A percentile compares a stretch with the other conserved stretches of the same genome.
These are phyloP conservation scores for Crioceris asparagi DNA, from an alignment of 2,888 invertebrate genomes.

Conservation along the genomic window DNA sequence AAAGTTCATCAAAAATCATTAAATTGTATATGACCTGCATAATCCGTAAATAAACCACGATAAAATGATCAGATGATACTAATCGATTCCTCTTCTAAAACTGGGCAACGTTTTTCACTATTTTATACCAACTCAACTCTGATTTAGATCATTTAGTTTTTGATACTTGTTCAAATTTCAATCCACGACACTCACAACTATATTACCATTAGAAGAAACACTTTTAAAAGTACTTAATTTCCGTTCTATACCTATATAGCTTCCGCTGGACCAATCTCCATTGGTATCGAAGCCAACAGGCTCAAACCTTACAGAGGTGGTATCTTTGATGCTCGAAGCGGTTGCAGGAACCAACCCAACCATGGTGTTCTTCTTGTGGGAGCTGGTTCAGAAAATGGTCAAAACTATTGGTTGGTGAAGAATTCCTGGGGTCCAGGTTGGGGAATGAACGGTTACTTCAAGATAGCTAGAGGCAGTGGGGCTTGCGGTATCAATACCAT, in stretches of 20 bases:
- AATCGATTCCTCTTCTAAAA: too few species aligned
- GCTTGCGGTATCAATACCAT: slow-evolving; percentile 75
- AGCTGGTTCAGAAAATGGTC: too few species aligned
- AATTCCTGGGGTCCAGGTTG: slow-evolving; percentile 72
- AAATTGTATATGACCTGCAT: too few species aligned
- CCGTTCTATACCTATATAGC: slow-evolving; percentile 6
- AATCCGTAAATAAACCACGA: too few species aligned
- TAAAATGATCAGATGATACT: too few species aligned
- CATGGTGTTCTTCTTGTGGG: slow-evolving; percentile 74
- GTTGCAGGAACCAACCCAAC: slow-evolving; percentile 58
- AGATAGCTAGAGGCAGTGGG: slow-evolving; percentile 78
- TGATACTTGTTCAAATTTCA: not conserved
- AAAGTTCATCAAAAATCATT: too few species aligned
- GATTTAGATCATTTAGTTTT: too few species aligned
- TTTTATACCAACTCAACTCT: too few species aligned
- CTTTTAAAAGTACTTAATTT: slow-evolving; percentile 2
- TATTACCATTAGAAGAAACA: not conserved
- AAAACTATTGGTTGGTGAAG: slow-evolving; percentile 77
- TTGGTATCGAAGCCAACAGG: slow-evolving; percentile 9
- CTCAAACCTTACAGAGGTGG: slow-evolving; percentile 7
- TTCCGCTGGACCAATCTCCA: slow-evolving; percentile 10
- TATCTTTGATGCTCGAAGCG: slow-evolving; percentile 52
- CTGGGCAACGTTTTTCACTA: too few species aligned
- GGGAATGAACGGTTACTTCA: slow-evolving; percentile 78
- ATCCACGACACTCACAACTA: not conserved